Evolutionary conservation across 1,140 invertebrate genomes (phyloP), one percentile per base, ranked within the genome.

Genomic region (Bradysia coprophila): DNA sequence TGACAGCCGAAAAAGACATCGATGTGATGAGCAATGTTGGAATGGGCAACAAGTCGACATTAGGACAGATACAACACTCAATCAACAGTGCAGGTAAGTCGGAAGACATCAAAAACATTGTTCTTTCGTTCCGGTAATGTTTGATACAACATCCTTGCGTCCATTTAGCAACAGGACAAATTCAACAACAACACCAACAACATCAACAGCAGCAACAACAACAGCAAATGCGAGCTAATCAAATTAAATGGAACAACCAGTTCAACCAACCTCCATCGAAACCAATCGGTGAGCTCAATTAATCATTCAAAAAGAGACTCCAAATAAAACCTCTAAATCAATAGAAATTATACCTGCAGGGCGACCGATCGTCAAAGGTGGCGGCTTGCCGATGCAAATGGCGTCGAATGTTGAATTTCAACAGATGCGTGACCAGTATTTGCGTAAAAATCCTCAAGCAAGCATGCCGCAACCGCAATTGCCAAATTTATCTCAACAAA

Each of bases 1-100:
- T 92, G 86, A 89, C 86, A 32, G 85, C 84, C 18, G 87, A 91
- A 49, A 88, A 86, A 58, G 79, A 84, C 48, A 13, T 6, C 13
- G 65, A 61, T 21, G 72, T 73, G 20, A 38, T 38, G 36, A 40
- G 21, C 21, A 38, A n/a, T n/a, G n/a, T n/a, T n/a, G n/a, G n/a
- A n/a, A n/a, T n/a, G n/a, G n/a, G n/a, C n/a, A n/a, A n/a, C n/a
- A n/a, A n/a, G n/a, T n/a, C n/a, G n/a, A n/a, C n/a, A n/a, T n/a
- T n/a, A n/a, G n/a, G n/a, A n/a, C n/a, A n/a, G n/a, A n/a, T n/a
- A n/a, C n/a, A n/a, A n/a, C n/a, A n/a, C n/a, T n/a, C n/a, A n/a
- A n/a, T n/a, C n/a, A n/a, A n/a, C n/a, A n/a, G n/a, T n/a, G n/a
- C n/a, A n/a, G n/a, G n/a, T n/a, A n/a, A n/a, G n/a, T n/a, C n/a